Evolutionary conservation across 2,113 vertebrate genomes (phyloP).

Genomic region (Labeo rohita): DNA sequence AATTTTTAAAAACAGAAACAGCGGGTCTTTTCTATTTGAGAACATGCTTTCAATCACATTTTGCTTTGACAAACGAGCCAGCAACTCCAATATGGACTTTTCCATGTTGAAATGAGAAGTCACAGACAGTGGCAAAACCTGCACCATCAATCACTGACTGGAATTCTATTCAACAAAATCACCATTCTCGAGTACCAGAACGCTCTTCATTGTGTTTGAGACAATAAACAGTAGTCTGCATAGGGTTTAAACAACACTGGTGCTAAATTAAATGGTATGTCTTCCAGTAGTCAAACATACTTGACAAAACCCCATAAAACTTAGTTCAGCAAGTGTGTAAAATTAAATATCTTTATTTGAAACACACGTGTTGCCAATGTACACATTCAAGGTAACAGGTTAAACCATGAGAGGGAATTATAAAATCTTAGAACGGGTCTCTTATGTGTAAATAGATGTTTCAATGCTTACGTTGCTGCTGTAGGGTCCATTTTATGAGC

Average conservation of each 20-base stretch:
- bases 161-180: slow-evolving; percentile 1
- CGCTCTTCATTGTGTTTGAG: not conserved
- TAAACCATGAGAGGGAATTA: slow-evolving; percentile 38
- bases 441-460: not conserved
- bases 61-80: slow-evolving; percentile 22
- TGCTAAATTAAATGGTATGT: not conserved
- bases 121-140: not conserved
- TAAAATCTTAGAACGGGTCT: slow-evolving; percentile 6
- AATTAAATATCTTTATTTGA: slow-evolving; percentile 68
- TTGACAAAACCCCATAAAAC: not conserved
- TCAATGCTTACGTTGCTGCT: slow-evolving; percentile 1
- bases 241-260: not conserved
- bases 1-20: slow-evolving; percentile 17
- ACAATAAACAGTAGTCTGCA: not conserved
- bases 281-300: not conserved
- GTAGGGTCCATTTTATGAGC: not conserved
- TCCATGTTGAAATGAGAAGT: slow-evolving; percentile 8
- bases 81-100: slow-evolving; percentile 2
- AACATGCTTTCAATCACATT: slow-evolving; percentile 34
- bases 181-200: not conserved
- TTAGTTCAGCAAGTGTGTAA: slow-evolving; percentile 51
- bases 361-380: slow-evolving; percentile 59
- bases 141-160: slow-evolving; percentile 3
- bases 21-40: not conserved
- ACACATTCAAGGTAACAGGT: slow-evolving; percentile 59